phyloP scores from a whole-genome alignment of 2,888 invertebrate species.

The Euclidia mi region DNA sequence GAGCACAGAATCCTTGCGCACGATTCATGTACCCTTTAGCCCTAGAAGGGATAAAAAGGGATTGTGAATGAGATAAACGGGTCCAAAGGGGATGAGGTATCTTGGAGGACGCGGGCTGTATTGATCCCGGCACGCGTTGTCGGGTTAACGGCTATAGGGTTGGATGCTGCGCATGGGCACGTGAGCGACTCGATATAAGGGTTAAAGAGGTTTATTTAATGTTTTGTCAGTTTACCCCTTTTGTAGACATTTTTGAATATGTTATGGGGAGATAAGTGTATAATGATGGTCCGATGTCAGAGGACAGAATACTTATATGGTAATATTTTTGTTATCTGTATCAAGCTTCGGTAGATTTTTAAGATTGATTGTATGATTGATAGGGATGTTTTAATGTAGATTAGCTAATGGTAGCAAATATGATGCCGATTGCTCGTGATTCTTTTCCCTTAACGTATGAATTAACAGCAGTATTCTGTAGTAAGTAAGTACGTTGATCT shows the following conservation, averaged over 20 bases:
- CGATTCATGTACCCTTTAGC: conserved; percentile 84
- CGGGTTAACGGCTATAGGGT: conserved; percentile 76
- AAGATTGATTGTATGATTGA: no score
- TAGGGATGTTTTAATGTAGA: no score
- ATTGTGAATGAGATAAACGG: conserved; percentile 79
- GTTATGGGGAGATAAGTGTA: conserved; percentile 7
- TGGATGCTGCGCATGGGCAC: conserved; percentile 82
- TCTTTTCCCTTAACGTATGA: no score
- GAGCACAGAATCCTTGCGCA: conserved; percentile 87
- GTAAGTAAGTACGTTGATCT: no score
- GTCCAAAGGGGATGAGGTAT: conserved; percentile 67
- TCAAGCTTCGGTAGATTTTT: no score
- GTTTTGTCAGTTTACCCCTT: conserved; percentile 34
- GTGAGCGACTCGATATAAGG: conserved; percentile 62
- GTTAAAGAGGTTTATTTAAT: conserved; percentile 52
- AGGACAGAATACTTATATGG: no score
- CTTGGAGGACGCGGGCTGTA: conserved; percentile 76
- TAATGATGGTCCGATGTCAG: neutral
- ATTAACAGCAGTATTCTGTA: no score
- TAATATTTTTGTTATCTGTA: no score
- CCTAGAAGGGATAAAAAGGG: conserved; percentile 80
- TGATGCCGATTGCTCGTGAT: no score
- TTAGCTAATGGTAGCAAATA: no score
- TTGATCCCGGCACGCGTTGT: conserved; percentile 86
- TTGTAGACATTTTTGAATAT: conserved; percentile 13